Base-by-base conservation (phyloP, 1,140 invertebrate species). In the Amyelois transitella region DNA sequence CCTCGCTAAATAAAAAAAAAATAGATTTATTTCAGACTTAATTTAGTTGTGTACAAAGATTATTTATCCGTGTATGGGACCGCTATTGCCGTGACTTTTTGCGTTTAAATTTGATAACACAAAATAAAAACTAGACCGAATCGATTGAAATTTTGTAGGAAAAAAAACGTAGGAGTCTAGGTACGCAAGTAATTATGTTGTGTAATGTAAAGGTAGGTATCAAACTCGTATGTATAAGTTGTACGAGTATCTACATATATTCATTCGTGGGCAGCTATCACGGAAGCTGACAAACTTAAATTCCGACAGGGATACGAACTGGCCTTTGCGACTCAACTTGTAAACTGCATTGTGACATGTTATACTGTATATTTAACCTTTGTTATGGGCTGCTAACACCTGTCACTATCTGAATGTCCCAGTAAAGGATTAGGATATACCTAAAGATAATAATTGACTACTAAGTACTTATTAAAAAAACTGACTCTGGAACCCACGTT, bases 111-210 rank as follows among this genome's bases (percentile, higher is more conserved):
- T 60, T 57, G 25, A 58, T 60, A 57, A 55, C 43, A n/a, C 38
- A 32, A 14, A 45, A 50, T 48, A 72, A 66, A 69, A 72, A 66
- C 49, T 61, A 17, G 62, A 55, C 44, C 38, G 51, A 54, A 43
- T n/a, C 44, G 5, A 18, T 64, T 56, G 69, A 69, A 73, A 73
- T 76, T 63, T 60, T 43, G n/a, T n/a, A 58, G 55, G n/a, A 53
- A 57, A 59, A 73, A 75, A 76, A 73, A 72, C 58, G 59, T 69
- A 58, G 65, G 65, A 56, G 65, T 56, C 14, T 20, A n/a, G 21
- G 20, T 6, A 24, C 17, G n/a, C 32, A 14, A 38, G 0, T 12
- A 3, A 38, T 38, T 38, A n/a, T n/a, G n/a, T n/a, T n/a, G n/a
- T n/a, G n/a, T n/a, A n/a, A n/a, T n/a, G n/a, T n/a, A n/a, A n/a